Conservation (phyloP, 2,797 vertebrate species). For the Halcyon chelicuti region DNA sequence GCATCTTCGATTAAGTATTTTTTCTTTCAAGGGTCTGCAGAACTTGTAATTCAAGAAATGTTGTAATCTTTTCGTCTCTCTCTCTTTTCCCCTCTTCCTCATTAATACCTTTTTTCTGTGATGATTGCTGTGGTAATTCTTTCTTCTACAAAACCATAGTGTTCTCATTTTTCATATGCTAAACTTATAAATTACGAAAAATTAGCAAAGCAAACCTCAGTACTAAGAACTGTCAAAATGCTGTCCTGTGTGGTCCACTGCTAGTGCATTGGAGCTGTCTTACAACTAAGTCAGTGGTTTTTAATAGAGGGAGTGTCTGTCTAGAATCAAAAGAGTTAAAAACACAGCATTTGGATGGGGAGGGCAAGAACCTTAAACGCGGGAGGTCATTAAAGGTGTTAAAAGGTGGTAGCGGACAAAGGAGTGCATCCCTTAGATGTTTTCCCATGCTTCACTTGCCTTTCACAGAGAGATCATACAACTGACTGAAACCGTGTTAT, state of each 20-base stretch:
- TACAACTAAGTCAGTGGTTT: background rate
- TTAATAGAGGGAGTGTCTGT: background rate
- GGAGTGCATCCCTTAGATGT: background rate
- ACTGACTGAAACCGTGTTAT: background rate
- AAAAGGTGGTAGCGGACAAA: background rate
- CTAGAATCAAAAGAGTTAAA: background rate
- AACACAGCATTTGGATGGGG: background rate
- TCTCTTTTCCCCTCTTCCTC: background rate
- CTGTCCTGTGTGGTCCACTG: background rate
- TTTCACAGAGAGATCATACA: accelerated
- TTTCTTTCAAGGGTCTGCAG: background rate
- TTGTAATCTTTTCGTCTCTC: background rate
- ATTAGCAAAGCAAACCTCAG: background rate
- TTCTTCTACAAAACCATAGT: background rate
- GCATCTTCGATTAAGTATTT: background rate
- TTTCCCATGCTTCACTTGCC: background rate
- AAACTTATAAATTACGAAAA: background rate
- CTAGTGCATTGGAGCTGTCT: background rate
- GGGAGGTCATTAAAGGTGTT: background rate
- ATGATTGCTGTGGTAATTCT: background rate
- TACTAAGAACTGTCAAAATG: background rate
- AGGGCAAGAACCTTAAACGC: background rate
- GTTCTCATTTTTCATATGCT: background rate
- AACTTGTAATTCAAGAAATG: background rate
- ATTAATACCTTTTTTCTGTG: background rate